Base-by-base conservation (phyloP, 2,888 invertebrate species). In the Zygothrica quintamaculata region DNA sequence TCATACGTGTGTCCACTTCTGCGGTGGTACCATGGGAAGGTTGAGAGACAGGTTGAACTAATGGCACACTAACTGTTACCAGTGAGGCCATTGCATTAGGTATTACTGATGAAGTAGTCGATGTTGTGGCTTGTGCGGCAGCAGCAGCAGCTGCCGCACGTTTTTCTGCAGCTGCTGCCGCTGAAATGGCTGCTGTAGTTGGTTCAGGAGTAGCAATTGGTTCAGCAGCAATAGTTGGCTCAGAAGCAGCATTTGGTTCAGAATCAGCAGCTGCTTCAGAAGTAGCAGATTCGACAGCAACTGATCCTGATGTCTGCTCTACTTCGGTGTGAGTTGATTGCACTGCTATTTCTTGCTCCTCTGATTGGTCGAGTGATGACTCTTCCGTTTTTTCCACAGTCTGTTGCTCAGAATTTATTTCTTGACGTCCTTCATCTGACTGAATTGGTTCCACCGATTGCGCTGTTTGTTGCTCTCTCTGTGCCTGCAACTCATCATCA, bases 91-190 rank as follows among this genome's bases (percentile, higher is more conserved):
- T 15, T 2, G 59, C 46, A 39, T 26, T n/a, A 11, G 78, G 50
- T 15, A 56, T 16, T 1, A 55, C 9, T 1, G 60, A 9, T 1
- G 76, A 16, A 15, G 40, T 36, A 3, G 48, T 36, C 25, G 36
- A 12, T 2, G 46, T n/a, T 4, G 37, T 37, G 13, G 16, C 26
- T 7, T 29, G 34, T 6, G 25, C 58, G 1, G 44, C 26, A 3
- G 61, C 26, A 2, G 55, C 39, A 1, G n/a, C 40, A 6, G 56
- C 44, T 1, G 37, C 44, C 1, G 37, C 72, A 13, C 74, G 50
- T 18, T 33, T 69, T 8, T 70, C 66, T 0, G 67, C 67, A 3
- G 60, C 68, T 25, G 62, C 55, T 18, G 66, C 68, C 5, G 64
- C 65, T 12, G 73, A 31, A 9, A 48, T 9, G 1, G 40, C 34